Conservation (phyloP, 37 sponge, comb jelly and placozoan genomes). For the Haliclona indistincta region DNA sequence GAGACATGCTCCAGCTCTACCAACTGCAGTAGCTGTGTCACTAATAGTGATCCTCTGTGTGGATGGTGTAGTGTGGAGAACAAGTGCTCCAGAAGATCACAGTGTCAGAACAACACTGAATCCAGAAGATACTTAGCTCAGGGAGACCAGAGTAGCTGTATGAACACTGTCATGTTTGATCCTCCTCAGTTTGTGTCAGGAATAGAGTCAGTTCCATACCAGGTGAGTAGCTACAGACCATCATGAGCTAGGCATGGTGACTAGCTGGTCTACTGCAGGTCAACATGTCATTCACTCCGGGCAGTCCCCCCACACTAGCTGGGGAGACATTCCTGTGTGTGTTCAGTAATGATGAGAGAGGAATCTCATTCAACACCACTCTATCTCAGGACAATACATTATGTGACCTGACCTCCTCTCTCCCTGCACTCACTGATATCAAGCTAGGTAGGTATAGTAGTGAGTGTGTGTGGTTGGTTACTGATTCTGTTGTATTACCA, state of each 20-base stretch:
- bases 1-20: slow-evolving; percentile 50
- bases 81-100: slow-evolving; percentile 73
- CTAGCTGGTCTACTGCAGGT: not conserved
- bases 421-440: slow-evolving; percentile 7
- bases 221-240: not conserved
- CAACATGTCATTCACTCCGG: not conserved
- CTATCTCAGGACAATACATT: too few relatives aligned
- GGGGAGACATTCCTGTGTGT: slow-evolving; percentile 13
- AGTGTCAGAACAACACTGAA: slow-evolving; percentile 60
- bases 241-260: not conserved
- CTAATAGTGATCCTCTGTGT: slow-evolving; percentile 70
- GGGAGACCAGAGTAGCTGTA: slow-evolving; percentile 10
- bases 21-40: slow-evolving; percentile 45
- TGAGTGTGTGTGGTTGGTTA: not conserved
- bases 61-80: slow-evolving; percentile 92
- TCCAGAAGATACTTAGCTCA: slow-evolving; percentile 23
- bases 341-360: slow-evolving; percentile 7
- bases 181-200: slow-evolving; percentile 8
- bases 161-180: slow-evolving; percentile 6
- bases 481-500: not conserved
- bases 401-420: slow-evolving; percentile 24
- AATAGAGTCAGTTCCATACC: not conserved
- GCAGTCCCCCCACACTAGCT: slow-evolving; percentile 17
- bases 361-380: slow-evolving; percentile 1
- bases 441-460: not conserved